A percentile compares a stretch with the other conserved stretches of the same genome.
Evolutionary conservation across 1,140 invertebrate species (phyloP).

Genomic region (Apocrypta bakeri): DNA sequence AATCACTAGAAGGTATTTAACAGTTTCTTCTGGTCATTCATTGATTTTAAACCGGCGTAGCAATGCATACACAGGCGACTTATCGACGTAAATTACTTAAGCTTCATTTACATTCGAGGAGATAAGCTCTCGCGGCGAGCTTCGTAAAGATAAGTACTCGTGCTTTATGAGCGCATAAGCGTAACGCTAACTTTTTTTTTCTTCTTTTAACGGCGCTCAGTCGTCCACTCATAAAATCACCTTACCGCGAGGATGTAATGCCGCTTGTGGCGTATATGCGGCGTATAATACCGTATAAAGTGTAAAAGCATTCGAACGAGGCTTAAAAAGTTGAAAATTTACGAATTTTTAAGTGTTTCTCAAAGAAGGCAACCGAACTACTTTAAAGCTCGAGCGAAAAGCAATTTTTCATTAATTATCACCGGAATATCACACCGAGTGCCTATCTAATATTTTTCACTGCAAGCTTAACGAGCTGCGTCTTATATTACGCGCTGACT

Average conservation of each 20-base stretch:
- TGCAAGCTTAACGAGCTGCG: no score
- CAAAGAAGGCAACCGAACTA: no score
- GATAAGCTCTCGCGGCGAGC: background rate
- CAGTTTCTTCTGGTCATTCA: background rate
- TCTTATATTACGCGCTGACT: no score
- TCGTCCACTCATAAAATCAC: background rate
- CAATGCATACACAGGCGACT: background rate
- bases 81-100: conserved; percentile 26
- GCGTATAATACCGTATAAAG: no score
- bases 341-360: no score
- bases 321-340: no score
- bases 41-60: conserved; percentile 3
- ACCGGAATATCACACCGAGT: no score
- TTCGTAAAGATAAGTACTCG: conserved; percentile 1
- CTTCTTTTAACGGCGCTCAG: background rate
- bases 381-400: no score
- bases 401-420: no score
- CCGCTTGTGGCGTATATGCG: background rate
- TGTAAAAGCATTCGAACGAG: background rate
- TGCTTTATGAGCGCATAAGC: background rate
- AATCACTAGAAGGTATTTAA: background rate
- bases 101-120: conserved; percentile 21
- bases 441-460: no score
- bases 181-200: background rate
- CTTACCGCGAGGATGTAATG: background rate